Base-by-base conservation (phyloP, 2,888 invertebrate species). In the Augochlorella aurata region DNA sequence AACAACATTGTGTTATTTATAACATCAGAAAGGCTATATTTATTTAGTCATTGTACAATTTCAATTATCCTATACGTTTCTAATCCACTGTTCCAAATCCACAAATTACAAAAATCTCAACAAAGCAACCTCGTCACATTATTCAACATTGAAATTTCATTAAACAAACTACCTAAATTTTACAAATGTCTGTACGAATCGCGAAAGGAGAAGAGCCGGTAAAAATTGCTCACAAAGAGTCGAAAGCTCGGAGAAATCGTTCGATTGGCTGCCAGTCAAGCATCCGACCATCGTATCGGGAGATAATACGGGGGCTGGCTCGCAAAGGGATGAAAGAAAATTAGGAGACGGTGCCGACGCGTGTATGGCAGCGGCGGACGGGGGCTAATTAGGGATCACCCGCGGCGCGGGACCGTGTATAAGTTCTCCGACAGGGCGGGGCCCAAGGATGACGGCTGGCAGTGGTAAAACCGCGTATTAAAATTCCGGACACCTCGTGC, bases 401-500 rank as follows among this genome's bases (percentile, higher is more conserved):
- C 66, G 80, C 50, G 79, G 83, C 79, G 61, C 44, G 54, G 45
- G 61, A 12, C 70, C 68, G 47, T 50, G 52, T 83, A 85, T 86
- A 87, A 88, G 86, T 88, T 87, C 38, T 38, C 83, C 79, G 74
- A 79, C 77, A 65, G 49, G 74, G 52, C 50, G 61, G 54, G 63
- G n/a, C 54, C 61, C 66, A 66, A 54, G 74, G 77, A 68, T 68
- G 77, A 77, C 58, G 79, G 50, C 67, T 71, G 45, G 49, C 68
- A 74, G 77, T 63, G 47, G 83, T 78, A 86, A 89, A 87, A 87
- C 76, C 84, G 87, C 90, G 90, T 90, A 92, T 92, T 91, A 92
- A 92, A 92, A 92, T 91, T 92, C 91, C 91, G 87, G 86, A 73
- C 86, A 87, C 85, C 83, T 78, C 84, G 85, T 90, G 88, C 88